These are phyloP conservation scores for Antheraea yamamai DNA, from an alignment of 2,888 invertebrate species.

Conservation along the genomic window DNA sequence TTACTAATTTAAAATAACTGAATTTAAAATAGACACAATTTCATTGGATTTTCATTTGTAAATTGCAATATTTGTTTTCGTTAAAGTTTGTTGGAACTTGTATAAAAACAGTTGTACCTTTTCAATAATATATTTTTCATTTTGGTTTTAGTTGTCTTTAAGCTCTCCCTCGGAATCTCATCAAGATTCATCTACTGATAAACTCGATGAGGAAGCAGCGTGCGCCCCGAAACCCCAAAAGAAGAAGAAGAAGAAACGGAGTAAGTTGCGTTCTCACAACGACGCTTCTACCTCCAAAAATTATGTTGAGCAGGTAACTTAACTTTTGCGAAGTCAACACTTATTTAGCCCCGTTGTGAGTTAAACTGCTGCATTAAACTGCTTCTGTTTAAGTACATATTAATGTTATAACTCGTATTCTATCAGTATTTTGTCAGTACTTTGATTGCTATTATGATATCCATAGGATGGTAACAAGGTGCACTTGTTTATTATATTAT, in stretches of 20 bases:
- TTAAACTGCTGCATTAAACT: background rate
- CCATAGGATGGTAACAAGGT: background rate
- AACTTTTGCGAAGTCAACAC: background rate
- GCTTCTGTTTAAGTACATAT: background rate
- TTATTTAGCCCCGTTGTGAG: too few relatives aligned
- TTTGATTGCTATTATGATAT: background rate
- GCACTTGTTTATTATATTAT: conserved; percentile 23
- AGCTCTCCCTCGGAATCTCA: conserved; percentile 34
- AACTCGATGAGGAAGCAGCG: conserved; percentile 21
- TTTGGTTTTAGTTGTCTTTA: conserved; percentile 32
- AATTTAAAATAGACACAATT: background rate
- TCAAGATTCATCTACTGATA: conserved; percentile 26
- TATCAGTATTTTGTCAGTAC: background rate
- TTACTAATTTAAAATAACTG: background rate
- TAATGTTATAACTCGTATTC: background rate
- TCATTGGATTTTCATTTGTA: background rate
- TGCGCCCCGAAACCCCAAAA: conserved; percentile 22
- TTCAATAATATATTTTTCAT: background rate
- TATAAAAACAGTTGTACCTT: background rate
- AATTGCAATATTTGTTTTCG: background rate
- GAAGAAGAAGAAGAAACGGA: conserved; percentile 33
- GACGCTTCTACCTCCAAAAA: background rate
- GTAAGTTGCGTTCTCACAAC: background rate
- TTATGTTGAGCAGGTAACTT: conserved; percentile 6
- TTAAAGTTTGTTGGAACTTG: background rate